These are phyloP conservation scores for Parasteatoda tepidariorum DNA, from an alignment of 1,140 invertebrate genomes.

Conservation along the genomic window DNA sequence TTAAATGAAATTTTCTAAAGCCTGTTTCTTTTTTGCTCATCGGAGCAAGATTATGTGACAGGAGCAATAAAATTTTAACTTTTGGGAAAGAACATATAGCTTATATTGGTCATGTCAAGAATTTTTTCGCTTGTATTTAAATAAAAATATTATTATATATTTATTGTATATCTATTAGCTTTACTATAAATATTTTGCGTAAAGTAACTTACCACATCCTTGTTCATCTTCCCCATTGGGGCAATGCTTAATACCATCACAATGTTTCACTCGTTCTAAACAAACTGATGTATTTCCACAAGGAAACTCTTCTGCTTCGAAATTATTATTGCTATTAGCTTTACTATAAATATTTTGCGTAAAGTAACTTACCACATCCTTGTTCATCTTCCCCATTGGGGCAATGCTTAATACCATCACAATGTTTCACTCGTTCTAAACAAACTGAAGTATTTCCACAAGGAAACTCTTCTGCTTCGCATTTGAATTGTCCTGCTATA, in stretches of 20 bases:
- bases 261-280: constrained; percentile 41
- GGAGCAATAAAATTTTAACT: no score
- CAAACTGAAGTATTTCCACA: constrained; percentile 57
- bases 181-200: no score
- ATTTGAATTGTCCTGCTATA: neutral
- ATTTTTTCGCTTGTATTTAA: no score
- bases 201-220: constrained; percentile 25
- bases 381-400: constrained; percentile 52
- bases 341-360: no score
- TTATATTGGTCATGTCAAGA: no score
- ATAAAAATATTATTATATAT: no score
- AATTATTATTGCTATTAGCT: no score
- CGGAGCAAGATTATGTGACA: no score
- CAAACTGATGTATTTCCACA: constrained; percentile 58
- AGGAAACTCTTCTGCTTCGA: constrained; percentile 44
- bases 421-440: constrained; percentile 41
- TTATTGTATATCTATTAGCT: no score
- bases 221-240: constrained; percentile 52
- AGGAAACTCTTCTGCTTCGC: constrained; percentile 47
- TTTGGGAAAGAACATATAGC: no score
- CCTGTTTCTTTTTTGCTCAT: no score
- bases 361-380: constrained; percentile 25
- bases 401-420: constrained; percentile 49
- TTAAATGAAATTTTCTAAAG: no score
- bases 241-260: constrained; percentile 49